Base-by-base conservation (phyloP, 2,888 invertebrate genomes). In the Andrena flavipes region DNA sequence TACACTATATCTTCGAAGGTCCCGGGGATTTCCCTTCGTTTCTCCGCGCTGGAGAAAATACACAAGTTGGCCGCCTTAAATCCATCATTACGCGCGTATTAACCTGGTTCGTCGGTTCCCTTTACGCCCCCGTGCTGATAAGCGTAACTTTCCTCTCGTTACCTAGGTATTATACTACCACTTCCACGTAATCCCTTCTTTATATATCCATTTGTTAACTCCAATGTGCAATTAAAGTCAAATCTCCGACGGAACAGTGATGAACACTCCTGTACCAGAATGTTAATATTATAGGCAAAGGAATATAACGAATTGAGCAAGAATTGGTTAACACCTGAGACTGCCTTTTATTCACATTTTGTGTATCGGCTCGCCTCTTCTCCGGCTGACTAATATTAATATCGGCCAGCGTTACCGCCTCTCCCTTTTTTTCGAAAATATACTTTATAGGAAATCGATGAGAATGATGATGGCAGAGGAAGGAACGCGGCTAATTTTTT, bases 1-100 rank as follows among this genome's bases (percentile, higher is more conserved):
- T 93, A 94, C 94, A 93, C 92, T 94, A 94, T 92, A 94, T 93
- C 93, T 94, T 90, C 91, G 89, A 90, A 80, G 90, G 90, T 89
- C 87, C 88, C 69, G 67, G 88, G 90, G 90, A 90, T 92, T 91
- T 91, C 85, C 84, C 81, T 89, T 82, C 67, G 75, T 68, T 69
- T 54, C 63, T 56, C 63, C 69, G 26, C 35, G 54, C 35, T 8
- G 26, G 56, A 69, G 35, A 33, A 82, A 84, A 79, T 64, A 83
- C 76, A 84, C 72, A 64, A 78, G 68, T 73, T 60, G n/a, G 68
- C 75, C 33, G 51, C 67, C 77, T 86, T 76, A 78, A 88, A 89
- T 89, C 86, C 74, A 76, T 89, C 85, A 70, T 70, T 77, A 83
- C 65, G 10, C 2, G 23, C 29, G 64, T 49, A 65, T 80, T 72